Base-by-base conservation (phyloP, 2,113 vertebrate species). In the Mustelus asterias region DNA sequence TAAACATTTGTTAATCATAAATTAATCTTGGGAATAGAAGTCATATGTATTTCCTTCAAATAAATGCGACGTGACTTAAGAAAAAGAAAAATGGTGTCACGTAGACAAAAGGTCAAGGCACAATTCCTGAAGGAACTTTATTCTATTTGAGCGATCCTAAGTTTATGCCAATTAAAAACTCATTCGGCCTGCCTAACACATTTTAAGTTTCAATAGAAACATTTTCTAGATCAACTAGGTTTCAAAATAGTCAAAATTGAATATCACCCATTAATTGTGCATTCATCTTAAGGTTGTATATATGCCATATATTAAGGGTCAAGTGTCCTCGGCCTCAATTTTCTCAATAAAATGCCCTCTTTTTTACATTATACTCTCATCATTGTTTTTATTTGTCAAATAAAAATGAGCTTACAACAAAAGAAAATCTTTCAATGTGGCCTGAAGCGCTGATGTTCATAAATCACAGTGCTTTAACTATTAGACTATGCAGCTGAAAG, bases 11-110 rank as follows among this genome's bases (percentile, higher is more conserved):
- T n/a, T 70, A 70, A 94, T 94, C 41, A 44, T 18, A 70, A 65
- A n/a, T 92, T 33, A 92, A 92, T 63, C 88, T 33, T 70, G 92
- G 65, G 65, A 94, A 94, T 70, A 67, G 60, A 94, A n/a, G n/a
- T 58, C 48, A 48, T 33, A 89, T 2, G 24, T 29, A 94, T 63
- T 94, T 33, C 67, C 37, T 22, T 94, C 63, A 69, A 94, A 94
- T 94, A 94, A 94, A 67, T 94, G n/a, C 10, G 63, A 70, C 63
- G 26, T 70, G 63, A 20, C 65, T 2, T 26, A 41, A 67, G 93
- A 37, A 24, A 44, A 44, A 24, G 37, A 72, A 94, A 70, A 70
- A 44, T 69, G 3, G 41, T 72, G 67, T 41, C 22, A 22, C 26
- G 65, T 6, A 14, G 3, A 70, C 22, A 48, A 44, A 63, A 94